Evolutionary conservation across 2,113 vertebrate genomes (phyloP), one percentile per base, ranked within the genome.

Genomic region (Murina feae): DNA sequence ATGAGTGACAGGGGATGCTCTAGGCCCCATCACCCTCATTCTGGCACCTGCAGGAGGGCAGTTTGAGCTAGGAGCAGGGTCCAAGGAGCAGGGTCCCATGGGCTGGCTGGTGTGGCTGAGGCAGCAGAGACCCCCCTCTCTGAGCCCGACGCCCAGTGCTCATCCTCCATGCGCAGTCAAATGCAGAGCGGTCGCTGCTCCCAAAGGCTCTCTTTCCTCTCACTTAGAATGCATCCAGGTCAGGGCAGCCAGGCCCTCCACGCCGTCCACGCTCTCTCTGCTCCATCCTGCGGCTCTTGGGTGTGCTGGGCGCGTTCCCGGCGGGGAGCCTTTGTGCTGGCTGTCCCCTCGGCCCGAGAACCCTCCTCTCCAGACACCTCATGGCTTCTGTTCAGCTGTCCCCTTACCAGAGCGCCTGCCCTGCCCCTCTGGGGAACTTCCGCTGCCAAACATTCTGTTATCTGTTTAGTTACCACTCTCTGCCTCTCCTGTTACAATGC

Each of bases 241-340:
- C n/a, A 14, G 2, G 7, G 37, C 8, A 6, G n/a, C 65, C 12
- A 3, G 47, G 6, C 39, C 28, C 49, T 28, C 35, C 6, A 17
- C 32, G 17, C 25, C 0, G 3, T 14, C 44, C 44, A 23, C 6
- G 35, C 20, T 21, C 5, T 3, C 23, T 16, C 17, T 0, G 42
- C n/a, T 25, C 20, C 80, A 25, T 16, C 25, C 23, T 1, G 17
- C n/a, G 1, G 0, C 32, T 35, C 37, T 28, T 6, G 5, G 28
- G 5, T 16, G 2, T 0, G 1, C 49, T 17, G 1, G 3, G 11
- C 9, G 0, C 9, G 14, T 13, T 37, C 47, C 37, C 0, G 0
- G 10, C n/a, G 17, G 4, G 25, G 63, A 35, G 47, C 55, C 69
- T 63, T 39, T 13, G 44, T 6, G 1, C 9, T 16, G 10, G 69